phyloP scores from a whole-genome alignment of 2,888 invertebrate genomes.

The Sthenelais limicola region DNA sequence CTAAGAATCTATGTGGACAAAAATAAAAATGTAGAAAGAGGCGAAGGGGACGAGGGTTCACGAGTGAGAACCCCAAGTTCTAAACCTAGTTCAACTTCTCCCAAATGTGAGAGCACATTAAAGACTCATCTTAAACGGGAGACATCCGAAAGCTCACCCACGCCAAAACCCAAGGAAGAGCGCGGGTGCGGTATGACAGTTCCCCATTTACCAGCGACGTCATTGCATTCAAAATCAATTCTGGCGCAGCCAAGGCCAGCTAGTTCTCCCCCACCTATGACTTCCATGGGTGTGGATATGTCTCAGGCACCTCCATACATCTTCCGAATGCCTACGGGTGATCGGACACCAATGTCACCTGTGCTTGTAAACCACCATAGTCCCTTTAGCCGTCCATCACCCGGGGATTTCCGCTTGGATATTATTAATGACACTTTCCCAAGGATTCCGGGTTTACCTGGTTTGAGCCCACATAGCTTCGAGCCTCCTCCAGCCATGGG shows the following conservation, averaged over 20 bases:
- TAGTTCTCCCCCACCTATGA: constrained; percentile 37
- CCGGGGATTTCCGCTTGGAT: constrained; percentile 79
- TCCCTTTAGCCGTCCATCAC: constrained; percentile 81
- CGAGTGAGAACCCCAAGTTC: constrained; percentile 20
- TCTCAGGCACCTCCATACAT: constrained; percentile 40
- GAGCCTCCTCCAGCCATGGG: constrained; percentile 36
- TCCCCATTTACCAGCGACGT: constrained; percentile 6
- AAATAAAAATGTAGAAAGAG: constrained; percentile 48
- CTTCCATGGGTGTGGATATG: background rate
- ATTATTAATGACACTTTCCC: constrained; percentile 44
- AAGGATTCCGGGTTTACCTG: constrained; percentile 20
- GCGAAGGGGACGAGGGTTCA: background rate
- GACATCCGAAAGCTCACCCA: constrained; percentile 12
- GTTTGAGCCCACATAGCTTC: constrained; percentile 24
- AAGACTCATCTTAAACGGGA: constrained; percentile 14
- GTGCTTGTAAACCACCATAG: constrained; percentile 70
- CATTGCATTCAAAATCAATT: constrained; percentile 7
- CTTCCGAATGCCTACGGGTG: constrained; percentile 43
- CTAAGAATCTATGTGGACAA: constrained; percentile 91
- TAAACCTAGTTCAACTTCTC: constrained; percentile 1
- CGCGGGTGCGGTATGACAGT: background rate
- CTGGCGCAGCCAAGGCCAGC: constrained; percentile 23
- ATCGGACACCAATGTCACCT: constrained; percentile 66
- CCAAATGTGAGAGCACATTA: constrained; percentile 16
- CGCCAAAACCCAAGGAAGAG: constrained; percentile 25